Evolutionary conservation across 2,113 vertebrate genomes (phyloP).

Genomic region (Mola mola): DNA sequence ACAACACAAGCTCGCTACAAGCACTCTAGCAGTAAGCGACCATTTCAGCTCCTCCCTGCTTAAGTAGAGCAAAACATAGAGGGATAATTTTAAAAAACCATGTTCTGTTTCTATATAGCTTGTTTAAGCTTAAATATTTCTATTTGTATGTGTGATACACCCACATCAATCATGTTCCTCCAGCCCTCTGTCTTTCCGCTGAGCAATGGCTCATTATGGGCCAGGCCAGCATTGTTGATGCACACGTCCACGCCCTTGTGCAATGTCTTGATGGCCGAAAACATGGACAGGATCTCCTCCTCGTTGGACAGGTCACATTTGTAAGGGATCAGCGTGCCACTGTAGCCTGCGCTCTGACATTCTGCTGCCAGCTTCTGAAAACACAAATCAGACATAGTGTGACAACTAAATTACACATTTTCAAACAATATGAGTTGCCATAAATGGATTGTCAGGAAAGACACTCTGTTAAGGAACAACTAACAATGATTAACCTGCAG

Average conservation of each 20-base stretch:
- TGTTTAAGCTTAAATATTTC: no score
- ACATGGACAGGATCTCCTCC: constrained; percentile 98
- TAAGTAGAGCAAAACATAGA: no score
- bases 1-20: no score
- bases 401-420: neutral
- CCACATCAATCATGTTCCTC: constrained; percentile 96
- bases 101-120: no score
- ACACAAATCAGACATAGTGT: constrained; percentile 17
- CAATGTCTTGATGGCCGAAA: constrained; percentile 91
- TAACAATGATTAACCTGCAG: constrained; percentile 41
- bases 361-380: constrained; percentile 92
- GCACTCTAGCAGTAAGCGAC: no score
- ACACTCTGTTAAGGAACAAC: neutral
- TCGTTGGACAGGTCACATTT: constrained; percentile 95
- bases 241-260: constrained; percentile 94
- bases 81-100: no score
- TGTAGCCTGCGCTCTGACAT: constrained; percentile 93
- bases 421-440: neutral
- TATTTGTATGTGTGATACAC: constrained; percentile 42
- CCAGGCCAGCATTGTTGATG: constrained; percentile 95
- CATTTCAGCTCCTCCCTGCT: no score
- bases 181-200: constrained; percentile 90
- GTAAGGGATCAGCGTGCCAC: constrained; percentile 91
- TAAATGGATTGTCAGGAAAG: constrained; percentile 4
- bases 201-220: constrained; percentile 89